Evolutionary conservation across 2,888 invertebrate species (phyloP).

Genomic region (Matsumyia berberina): DNA sequence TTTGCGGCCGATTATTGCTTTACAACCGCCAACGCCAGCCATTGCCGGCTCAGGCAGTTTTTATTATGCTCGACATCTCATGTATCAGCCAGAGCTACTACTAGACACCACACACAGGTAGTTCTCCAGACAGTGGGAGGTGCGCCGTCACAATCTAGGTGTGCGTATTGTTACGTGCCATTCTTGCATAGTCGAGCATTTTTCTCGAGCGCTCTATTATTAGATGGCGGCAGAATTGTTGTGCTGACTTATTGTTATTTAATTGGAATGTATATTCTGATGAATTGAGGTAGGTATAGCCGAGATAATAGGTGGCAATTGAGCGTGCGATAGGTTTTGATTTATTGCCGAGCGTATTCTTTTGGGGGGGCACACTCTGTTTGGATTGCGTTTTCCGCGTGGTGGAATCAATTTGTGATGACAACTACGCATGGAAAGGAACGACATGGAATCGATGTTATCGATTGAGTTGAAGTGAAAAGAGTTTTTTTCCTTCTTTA

Average conservation of each 20-base stretch:
- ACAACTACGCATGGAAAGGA: conserved; percentile 24
- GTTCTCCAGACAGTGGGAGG: conserved; percentile 33
- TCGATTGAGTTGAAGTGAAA: conserved; percentile 25
- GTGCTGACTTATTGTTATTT: conserved; percentile 68
- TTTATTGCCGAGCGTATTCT: conserved; percentile 30
- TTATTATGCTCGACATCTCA: conserved; percentile 53
- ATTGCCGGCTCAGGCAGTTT: conserved; percentile 16
- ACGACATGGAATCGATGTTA: conserved; percentile 36
- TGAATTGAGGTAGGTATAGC: conserved; percentile 67
- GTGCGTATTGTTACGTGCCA: conserved; percentile 67
- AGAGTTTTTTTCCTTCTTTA: neutral
- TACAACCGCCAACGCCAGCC: conserved; percentile 40
- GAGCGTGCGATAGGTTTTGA: conserved; percentile 52
- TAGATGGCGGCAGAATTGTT: conserved; percentile 58
- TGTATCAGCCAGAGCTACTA: conserved; percentile 21
- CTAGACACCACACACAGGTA: conserved; percentile 48
- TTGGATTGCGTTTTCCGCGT: conserved; percentile 12
- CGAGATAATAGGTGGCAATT: conserved; percentile 49
- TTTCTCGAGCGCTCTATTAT: conserved; percentile 69
- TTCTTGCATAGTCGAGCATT: conserved; percentile 44
- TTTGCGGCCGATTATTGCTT: conserved; percentile 43
- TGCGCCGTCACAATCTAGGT: conserved; percentile 54
- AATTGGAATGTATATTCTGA: conserved; percentile 63
- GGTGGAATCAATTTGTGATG: conserved; percentile 10
- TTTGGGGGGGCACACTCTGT: neutral